Conservation (phyloP, 2,113 vertebrate genomes). For the Lipotes vexillifer region DNA sequence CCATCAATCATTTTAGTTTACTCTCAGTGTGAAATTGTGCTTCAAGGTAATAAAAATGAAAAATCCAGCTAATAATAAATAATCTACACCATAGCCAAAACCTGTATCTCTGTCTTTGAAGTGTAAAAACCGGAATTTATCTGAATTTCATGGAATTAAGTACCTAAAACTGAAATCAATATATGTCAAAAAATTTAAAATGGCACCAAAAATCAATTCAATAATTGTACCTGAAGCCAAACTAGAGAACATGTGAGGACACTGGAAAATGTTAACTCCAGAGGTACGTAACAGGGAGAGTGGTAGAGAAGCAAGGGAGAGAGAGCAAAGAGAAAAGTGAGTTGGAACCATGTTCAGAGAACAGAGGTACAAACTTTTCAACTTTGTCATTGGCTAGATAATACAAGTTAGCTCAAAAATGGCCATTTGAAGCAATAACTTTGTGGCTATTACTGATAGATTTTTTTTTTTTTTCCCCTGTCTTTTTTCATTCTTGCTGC, state of each 20-base stretch:
- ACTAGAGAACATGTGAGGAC: not conserved
- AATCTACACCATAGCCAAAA: constrained; percentile 36
- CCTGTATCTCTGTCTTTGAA: constrained; percentile 63
- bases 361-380: not conserved
- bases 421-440: not conserved
- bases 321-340: not conserved
- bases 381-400: not conserved
- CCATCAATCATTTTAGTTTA: constrained; percentile 53
- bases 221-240: constrained; percentile 14
- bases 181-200: constrained; percentile 17
- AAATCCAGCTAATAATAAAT: constrained; percentile 69
- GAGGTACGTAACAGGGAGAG: not conserved
- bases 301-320: not conserved
- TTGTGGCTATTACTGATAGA: not conserved
- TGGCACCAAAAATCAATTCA: not conserved
- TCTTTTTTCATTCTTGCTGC: not conserved
- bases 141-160: constrained; percentile 15
- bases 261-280: not conserved
- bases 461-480: not conserved
- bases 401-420: not conserved
- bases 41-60: constrained; percentile 73
- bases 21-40: constrained; percentile 47
- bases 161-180: constrained; percentile 4
- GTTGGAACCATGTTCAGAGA: not conserved
- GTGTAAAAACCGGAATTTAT: constrained; percentile 33